Evolutionary conservation across 2,888 invertebrate species (phyloP).

Genomic region (Agrenia bidenticulata): DNA sequence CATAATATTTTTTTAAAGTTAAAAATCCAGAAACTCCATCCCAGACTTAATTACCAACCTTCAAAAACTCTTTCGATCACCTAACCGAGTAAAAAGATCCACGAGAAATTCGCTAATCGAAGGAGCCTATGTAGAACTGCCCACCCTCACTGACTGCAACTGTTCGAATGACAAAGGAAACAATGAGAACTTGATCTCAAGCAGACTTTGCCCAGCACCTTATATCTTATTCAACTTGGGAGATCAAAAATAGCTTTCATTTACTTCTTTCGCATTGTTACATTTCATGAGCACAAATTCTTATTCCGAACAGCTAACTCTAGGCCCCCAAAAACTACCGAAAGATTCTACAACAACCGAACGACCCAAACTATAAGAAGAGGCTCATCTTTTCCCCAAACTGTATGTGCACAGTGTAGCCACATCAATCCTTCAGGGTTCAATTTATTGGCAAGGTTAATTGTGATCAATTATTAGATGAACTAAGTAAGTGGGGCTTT

Average conservation of each 20-base stretch:
- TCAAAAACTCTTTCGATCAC: neutral
- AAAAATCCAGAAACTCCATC: neutral
- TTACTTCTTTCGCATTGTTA: neutral
- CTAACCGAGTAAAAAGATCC: too few relatives aligned
- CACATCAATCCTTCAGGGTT: too few relatives aligned
- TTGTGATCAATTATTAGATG: too few relatives aligned
- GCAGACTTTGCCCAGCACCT: conserved; percentile 30
- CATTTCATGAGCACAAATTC: neutral
- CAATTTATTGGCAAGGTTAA: too few relatives aligned
- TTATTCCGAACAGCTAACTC: neutral
- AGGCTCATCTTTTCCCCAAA: conserved; percentile 11
- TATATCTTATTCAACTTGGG: conserved; percentile 34
- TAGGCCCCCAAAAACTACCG: too few relatives aligned
- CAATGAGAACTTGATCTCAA: conserved; percentile 38
- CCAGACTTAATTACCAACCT: conserved; percentile 2
- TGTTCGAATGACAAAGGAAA: conserved; percentile 39
- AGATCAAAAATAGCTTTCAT: conserved; percentile 43
- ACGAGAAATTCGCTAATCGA: neutral
- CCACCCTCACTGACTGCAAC: conserved; percentile 36
- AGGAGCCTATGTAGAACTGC: conserved; percentile 20
- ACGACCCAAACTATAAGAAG: neutral
- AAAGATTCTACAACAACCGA: too few relatives aligned
- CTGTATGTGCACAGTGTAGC: too few relatives aligned
- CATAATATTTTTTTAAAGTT: too few relatives aligned
- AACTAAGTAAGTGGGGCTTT: too few relatives aligned